Base-by-base conservation (phyloP, 2,888 invertebrate species). In the Caradrina kadenii region DNA sequence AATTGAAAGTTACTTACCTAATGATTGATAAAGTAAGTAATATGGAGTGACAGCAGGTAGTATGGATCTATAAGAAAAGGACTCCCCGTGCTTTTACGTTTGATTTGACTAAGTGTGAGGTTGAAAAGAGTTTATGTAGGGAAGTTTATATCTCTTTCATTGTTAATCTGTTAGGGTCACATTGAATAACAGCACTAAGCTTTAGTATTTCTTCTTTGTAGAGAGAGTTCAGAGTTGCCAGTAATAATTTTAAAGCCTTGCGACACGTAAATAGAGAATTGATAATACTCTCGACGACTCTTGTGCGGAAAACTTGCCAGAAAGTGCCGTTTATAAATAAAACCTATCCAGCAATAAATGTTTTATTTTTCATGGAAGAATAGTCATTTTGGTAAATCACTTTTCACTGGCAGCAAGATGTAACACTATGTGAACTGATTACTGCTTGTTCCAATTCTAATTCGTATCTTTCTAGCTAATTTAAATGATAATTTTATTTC, bases 381-480 rank as follows among this genome's bases (percentile, higher is more conserved):
- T 53, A 61, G 52, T 53, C 45, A 19, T 63, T 21, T 31, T 6
- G 7, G 6, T 35, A 63, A 35, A 63, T 63, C 13, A 21, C 22
- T 53, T 8, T n/a, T 42, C 8, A 54, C 31, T 73, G 69, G 26
- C 53, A 53, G 39, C 48, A 48, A 26, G 63, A 17, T 63, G 31
- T 15, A 67, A 13, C 1, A 21, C n/a, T 31, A 52, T 39, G n/a
- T 42, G 52, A 21, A 66, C 26, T 50, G 26, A 8, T 64, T 8
- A 2, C 35, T 5, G n/a, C 60, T 26, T 26, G 26, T 42, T 3
- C 7, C 19, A 42, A 45, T 21, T 31, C 61, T 35, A 35, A 35
- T 35, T 35, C 8, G 48, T 62, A 22, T 50, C 19, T 31, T 15
- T 10, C n/a, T 49, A 13, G n/a, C n/a, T 42, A 31, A 52, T 21